A percentile compares a stretch with the other conserved stretches of the same genome.
phyloP scores from a whole-genome alignment of 2,888 invertebrate species.

The Drosophila percnosoma region DNA sequence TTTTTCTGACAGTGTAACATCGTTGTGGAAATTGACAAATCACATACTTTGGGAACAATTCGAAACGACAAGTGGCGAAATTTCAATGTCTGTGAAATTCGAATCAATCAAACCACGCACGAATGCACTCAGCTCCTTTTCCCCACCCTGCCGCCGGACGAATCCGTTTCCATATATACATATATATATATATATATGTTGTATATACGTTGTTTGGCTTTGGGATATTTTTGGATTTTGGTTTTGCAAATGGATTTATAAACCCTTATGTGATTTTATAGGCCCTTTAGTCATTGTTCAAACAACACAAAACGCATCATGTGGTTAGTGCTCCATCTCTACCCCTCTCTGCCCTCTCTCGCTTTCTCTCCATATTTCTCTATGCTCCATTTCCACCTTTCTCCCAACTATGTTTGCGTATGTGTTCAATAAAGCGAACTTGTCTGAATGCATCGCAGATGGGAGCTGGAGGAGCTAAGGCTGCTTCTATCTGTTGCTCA shows the following conservation, averaged over 20 bases:
- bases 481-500: constrained; percentile 40
- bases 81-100: constrained; percentile 33
- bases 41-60: constrained; percentile 16
- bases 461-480: constrained; percentile 5
- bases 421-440: constrained; percentile 56
- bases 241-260: constrained; percentile 79
- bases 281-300: constrained; percentile 79
- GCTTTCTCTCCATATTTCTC: background rate
- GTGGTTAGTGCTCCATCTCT: background rate
- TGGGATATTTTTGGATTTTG: constrained; percentile 78
- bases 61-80: constrained; percentile 25
- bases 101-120: constrained; percentile 42
- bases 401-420: background rate
- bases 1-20: background rate
- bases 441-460: constrained; percentile 23
- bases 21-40: constrained; percentile 10
- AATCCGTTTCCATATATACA: background rate
- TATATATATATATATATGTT: background rate
- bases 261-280: constrained; percentile 75
- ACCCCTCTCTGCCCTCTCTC: background rate
- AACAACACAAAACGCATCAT: constrained; percentile 58
- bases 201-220: constrained; percentile 63
- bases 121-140: constrained; percentile 13
- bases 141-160: background rate
- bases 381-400: background rate